Evolutionary conservation across 2,888 invertebrate genomes (phyloP).

Genomic region (Digitonthophagus gazella): DNA sequence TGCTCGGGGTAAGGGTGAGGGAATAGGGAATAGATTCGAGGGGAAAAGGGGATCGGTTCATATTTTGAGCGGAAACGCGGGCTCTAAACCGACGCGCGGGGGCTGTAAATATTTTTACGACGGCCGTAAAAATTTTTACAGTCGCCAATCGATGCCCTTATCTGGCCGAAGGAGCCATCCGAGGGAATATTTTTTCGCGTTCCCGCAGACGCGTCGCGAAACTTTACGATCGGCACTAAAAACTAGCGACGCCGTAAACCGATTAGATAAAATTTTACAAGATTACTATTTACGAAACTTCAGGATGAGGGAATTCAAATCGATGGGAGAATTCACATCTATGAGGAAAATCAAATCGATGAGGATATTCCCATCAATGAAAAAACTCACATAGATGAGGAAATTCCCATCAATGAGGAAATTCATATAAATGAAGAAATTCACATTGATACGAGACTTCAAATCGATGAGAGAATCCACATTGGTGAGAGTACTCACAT

Average conservation of each 20-base stretch:
- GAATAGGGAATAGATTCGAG: conserved; percentile 1
- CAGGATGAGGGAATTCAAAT: no score
- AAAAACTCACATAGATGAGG: no score
- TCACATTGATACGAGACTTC: no score
- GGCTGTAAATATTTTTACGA: conserved; percentile 27
- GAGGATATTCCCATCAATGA: no score
- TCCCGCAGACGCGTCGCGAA: background rate
- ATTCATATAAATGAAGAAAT: background rate
- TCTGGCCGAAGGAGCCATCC: conserved; percentile 18
- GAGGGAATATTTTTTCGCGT: conserved; percentile 12
- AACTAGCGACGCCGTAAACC: background rate
- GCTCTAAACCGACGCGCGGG: conserved; percentile 24
- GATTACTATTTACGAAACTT: background rate
- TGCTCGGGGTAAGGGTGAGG: background rate
- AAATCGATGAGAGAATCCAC: no score
- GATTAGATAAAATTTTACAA: conserved; percentile 15
- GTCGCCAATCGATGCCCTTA: conserved; percentile 26
- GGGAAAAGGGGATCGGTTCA: conserved; percentile 14
- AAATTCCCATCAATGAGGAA: background rate
- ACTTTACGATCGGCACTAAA: conserved; percentile 10
- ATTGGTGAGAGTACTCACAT: no score
- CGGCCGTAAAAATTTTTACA: conserved; percentile 25
- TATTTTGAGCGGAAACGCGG: conserved; percentile 22
- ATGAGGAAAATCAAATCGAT: no score
- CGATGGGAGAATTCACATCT: no score